These are phyloP conservation scores for Todus mexicanus DNA, from an alignment of 2,797 vertebrate genomes.

Conservation along the genomic window DNA sequence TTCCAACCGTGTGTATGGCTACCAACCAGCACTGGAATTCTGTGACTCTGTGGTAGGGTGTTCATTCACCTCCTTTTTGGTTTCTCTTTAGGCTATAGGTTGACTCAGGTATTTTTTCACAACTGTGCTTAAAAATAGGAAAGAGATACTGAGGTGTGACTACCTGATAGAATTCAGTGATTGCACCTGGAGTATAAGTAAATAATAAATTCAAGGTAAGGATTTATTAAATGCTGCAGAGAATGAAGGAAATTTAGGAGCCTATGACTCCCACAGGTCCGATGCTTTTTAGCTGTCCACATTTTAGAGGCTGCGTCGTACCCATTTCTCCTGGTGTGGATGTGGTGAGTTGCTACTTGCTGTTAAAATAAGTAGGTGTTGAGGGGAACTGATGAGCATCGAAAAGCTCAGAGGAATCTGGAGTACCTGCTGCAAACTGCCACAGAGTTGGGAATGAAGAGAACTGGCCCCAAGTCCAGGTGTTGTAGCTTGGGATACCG, in stretches of 20 bases:
- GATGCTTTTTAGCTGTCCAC: background rate
- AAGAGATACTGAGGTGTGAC: background rate
- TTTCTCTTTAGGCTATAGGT: background rate
- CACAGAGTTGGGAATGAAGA: background rate
- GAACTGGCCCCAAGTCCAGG: background rate
- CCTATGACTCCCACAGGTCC: background rate
- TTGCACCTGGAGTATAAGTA: background rate
- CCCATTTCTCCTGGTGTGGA: background rate
- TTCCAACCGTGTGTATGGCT: background rate
- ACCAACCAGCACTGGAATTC: background rate
- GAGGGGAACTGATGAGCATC: background rate
- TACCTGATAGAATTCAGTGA: background rate
- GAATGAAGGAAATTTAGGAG: background rate
- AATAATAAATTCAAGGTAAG: background rate
- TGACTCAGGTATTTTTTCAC: background rate
- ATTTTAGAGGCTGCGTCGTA: background rate
- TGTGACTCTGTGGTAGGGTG: background rate
- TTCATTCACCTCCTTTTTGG: background rate
- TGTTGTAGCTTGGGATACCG: background rate
- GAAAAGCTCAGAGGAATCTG: background rate
- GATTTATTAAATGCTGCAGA: background rate
- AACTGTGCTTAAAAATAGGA: background rate
- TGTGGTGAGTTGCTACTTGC: background rate
- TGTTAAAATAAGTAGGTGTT: background rate
- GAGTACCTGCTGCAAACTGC: background rate